Percentiles rank a stretch among this genome's conserved stretches.
phyloP scores from a whole-genome alignment of 2,797 vertebrate species.

The Bovichtus diacanthus region DNA sequence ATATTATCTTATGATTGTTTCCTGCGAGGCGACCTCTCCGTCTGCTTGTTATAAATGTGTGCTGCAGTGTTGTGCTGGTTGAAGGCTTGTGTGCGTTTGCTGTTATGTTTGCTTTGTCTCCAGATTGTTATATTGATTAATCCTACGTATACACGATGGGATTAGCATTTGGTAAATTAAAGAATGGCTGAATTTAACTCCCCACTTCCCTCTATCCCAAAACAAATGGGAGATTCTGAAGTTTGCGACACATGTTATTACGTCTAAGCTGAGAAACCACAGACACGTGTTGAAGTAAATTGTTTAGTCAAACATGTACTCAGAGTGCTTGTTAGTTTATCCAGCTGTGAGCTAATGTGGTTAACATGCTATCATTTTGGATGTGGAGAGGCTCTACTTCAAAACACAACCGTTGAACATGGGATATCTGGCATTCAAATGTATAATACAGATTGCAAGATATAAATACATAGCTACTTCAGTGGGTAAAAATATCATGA shows the following conservation, averaged over 20 bases:
- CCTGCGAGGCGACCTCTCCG: slow-evolving; percentile 47
- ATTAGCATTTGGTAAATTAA: slow-evolving; percentile 45
- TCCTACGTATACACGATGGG: slow-evolving; percentile 31
- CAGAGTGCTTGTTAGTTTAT: slow-evolving; percentile 57
- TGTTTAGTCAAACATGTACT: slow-evolving; percentile 54
- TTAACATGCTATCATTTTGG: slow-evolving; percentile 63
- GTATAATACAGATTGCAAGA: slow-evolving; percentile 11
- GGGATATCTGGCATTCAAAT: slow-evolving; percentile 12
- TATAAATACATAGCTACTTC: slow-evolving; percentile 19
- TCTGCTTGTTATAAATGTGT: slow-evolving; percentile 40
- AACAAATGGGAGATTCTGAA: slow-evolving; percentile 59
- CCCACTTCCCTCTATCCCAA: not conserved
- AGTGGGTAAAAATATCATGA: not conserved
- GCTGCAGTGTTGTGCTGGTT: too few species aligned
- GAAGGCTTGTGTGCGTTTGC: slow-evolving; percentile 30
- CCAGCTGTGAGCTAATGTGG: slow-evolving; percentile 54
- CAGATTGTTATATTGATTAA: slow-evolving; percentile 38
- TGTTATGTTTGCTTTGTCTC: slow-evolving; percentile 29
- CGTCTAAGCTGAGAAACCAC: slow-evolving; percentile 57
- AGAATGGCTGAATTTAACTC: slow-evolving; percentile 27
- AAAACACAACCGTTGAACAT: slow-evolving; percentile 16
- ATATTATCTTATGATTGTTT: slow-evolving; percentile 67
- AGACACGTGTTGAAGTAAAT: slow-evolving; percentile 58
- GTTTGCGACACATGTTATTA: slow-evolving; percentile 69
- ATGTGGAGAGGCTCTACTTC: slow-evolving; percentile 24